Base-by-base conservation (phyloP, 1,140 invertebrate genomes). In the Cyclina sinensis region DNA sequence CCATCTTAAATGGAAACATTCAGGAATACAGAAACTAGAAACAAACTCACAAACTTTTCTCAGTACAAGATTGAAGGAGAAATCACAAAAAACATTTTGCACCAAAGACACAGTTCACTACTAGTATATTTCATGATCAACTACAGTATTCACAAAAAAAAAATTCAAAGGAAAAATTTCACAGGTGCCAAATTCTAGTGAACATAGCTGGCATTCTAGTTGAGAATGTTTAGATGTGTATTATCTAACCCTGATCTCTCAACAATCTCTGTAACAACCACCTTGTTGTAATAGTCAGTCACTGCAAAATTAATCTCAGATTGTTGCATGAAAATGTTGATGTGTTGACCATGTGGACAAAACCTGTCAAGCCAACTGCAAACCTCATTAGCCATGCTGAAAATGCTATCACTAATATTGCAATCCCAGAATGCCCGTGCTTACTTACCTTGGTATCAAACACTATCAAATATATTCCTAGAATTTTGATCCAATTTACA, bases 131-230 rank as follows among this genome's bases (percentile, higher is more conserved):
- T 62, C 57, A 62, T 62, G 57, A 24, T 24, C 24, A 62, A 62
- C 9, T 62, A 62, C n/a, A 62, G n/a, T 27, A 24, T 62, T 62
- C n/a, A 62, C n/a, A 74, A 74, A 74, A 74, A 43, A 39, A 3
- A 74, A n/a, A n/a, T n/a, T 74, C 70, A 74, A 74, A 74, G 39
- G 27, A 46, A 46, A 73, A 74, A 62, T 4, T 74, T 74, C 37
- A 74, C 70, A 74, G 70, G 70, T 74, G 70, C 70, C 70, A 74
- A 43, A 48, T 43, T 74, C 70, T 48, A 43, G 70, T 74, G 70
- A 74, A 74, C 70, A 46, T 74, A 48, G 70, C 70, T 74, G 70
- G 70, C 32, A 74, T 74, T 74, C 39, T 74, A 74, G 70, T 74
- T 46, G 14, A 74, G 24, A 46, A 74, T 39, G 37, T 37, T 46